A percentile compares a stretch with the other conserved stretches of the same genome.
Evolutionary conservation across 1,140 invertebrate genomes (phyloP).

Genomic region (Portunus trituberculatus): DNA sequence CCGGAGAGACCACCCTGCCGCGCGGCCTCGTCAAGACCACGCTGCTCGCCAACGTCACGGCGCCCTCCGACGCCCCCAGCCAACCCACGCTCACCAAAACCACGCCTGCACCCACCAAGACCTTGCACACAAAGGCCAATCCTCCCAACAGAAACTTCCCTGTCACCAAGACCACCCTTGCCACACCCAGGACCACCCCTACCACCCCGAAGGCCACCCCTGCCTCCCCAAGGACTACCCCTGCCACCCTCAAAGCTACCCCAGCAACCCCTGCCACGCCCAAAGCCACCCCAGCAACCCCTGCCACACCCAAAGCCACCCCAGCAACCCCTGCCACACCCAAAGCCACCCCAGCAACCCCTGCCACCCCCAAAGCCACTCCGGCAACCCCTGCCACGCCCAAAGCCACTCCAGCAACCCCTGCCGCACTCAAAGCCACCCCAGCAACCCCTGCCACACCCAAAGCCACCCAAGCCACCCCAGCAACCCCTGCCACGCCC

Average conservation of each 20-base stretch:
- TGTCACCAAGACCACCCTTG: background rate
- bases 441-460: background rate
- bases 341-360: background rate
- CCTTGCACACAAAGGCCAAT: background rate
- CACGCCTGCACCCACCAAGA: background rate
- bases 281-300: background rate
- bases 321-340: too few species aligned
- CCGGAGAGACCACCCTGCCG: slow-evolving; percentile 71
- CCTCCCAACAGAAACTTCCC: background rate
- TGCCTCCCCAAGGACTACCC: background rate
- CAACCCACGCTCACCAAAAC: background rate
- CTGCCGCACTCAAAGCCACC: background rate
- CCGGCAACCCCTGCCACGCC: background rate
- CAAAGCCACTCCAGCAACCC: background rate
- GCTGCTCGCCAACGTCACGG: slow-evolving; percentile 45
- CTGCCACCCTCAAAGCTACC: background rate
- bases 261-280: background rate
- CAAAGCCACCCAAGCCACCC: background rate
- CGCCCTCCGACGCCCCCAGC: background rate
- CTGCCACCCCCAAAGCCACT: background rate
- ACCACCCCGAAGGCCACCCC: background rate
- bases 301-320: background rate
- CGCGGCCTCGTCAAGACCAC: slow-evolving; percentile 56
- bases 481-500: background rate
- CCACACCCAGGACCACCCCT: background rate